phyloP scores from a whole-genome alignment of 2,113 vertebrate species.

The Nansenia antarctica region DNA sequence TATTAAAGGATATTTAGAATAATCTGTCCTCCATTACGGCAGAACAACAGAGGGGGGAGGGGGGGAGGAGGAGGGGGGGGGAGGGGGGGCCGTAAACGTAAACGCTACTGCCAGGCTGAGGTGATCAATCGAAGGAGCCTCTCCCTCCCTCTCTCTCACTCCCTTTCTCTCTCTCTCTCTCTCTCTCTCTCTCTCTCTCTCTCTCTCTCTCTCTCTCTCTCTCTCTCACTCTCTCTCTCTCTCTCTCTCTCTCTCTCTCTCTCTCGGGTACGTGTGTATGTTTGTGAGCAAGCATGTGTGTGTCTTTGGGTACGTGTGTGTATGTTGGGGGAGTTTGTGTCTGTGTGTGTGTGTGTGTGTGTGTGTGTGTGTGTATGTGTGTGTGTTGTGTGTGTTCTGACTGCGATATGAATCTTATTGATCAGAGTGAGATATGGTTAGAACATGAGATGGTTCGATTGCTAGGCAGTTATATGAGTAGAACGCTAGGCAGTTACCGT shows the following conservation, averaged over 20 bases:
- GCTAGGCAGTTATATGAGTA: no score
- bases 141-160: neutral
- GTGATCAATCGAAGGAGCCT: constrained; percentile 44
- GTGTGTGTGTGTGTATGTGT: no score
- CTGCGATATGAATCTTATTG: constrained; percentile 42
- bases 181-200: neutral
- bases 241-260: constrained; percentile 10
- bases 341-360: no score
- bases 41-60: constrained; percentile 50
- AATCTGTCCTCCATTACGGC: constrained; percentile 59
- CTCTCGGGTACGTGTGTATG: no score
- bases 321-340: no score
- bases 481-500: no score
- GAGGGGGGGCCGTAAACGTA: constrained; percentile 57
- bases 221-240: neutral
- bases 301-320: no score
- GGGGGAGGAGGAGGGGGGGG: no score
- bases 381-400: constrained; percentile 22
- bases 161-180: neutral
- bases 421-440: no score
- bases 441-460: no score
- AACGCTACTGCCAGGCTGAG: constrained; percentile 49
- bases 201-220: neutral
- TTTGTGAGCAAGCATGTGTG: no score
- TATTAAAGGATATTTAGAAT: constrained; percentile 34